These are phyloP conservation scores for Oryzias curvinotus DNA, from an alignment of 2,113 vertebrate species.

Conservation along the genomic window DNA sequence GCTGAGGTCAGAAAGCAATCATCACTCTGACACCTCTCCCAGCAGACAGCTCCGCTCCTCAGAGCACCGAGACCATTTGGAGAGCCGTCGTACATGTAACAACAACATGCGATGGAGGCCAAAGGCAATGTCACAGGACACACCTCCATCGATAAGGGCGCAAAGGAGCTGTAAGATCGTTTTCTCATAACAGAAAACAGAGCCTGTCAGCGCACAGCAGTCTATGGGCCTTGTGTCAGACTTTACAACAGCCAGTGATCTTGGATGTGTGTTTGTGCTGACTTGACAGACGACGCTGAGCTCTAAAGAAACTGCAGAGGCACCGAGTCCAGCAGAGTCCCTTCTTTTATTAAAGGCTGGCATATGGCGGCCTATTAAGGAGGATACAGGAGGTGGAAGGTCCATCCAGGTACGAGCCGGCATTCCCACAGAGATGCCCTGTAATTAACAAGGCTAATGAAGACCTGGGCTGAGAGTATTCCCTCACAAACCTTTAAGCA, in stretches of 20 bases:
- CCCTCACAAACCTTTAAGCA: slow-evolving; percentile 55
- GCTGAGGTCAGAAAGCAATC: slow-evolving; percentile 77
- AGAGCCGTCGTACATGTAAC: slow-evolving; percentile 56
- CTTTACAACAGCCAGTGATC: slow-evolving; percentile 21
- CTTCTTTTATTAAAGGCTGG: slow-evolving; percentile 16
- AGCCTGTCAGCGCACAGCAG: slow-evolving; percentile 41
- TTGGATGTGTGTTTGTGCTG: slow-evolving; percentile 10
- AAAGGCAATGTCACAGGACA: slow-evolving; percentile 68
- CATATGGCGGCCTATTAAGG: slow-evolving; percentile 37
- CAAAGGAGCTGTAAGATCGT: slow-evolving; percentile 59
- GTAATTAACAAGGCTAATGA: slow-evolving; percentile 75
- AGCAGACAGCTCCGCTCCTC: slow-evolving; percentile 59
- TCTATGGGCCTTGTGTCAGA: slow-evolving; percentile 43
- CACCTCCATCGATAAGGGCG: slow-evolving; percentile 53
- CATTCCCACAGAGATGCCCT: slow-evolving; percentile 57
- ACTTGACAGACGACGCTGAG: slow-evolving; percentile 28
- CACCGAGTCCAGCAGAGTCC: slow-evolving; percentile 20
- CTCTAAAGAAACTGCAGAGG: slow-evolving; percentile 35
- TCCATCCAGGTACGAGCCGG: slow-evolving; percentile 42
- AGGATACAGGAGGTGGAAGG: slow-evolving; percentile 42
- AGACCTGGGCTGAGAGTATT: slow-evolving; percentile 64
- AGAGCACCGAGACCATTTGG: slow-evolving; percentile 17
- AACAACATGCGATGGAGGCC: slow-evolving; percentile 57
- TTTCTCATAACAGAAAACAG: slow-evolving; percentile 49
- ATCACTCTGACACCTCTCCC: slow-evolving; percentile 72